Percentiles rank a stretch among this genome's conserved stretches.
Evolutionary conservation across 2,888 invertebrate species (phyloP).

Genomic region (Syrista parreyssii): DNA sequence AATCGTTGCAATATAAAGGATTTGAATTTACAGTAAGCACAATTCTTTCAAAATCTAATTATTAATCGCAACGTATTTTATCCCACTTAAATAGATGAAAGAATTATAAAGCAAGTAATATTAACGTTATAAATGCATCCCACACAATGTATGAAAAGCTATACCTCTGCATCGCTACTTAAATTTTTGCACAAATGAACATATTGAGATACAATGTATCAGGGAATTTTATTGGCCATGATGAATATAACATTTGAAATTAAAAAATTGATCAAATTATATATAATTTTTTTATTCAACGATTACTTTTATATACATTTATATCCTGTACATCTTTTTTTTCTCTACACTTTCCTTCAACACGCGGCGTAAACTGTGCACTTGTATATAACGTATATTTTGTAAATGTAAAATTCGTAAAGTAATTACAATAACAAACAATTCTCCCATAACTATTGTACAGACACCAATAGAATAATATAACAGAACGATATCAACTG

Average conservation of each 20-base stretch:
- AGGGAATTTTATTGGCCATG: neutral
- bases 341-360: neutral
- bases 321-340: neutral
- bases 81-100: neutral
- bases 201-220: too few species aligned
- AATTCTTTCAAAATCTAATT: neutral
- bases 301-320: neutral
- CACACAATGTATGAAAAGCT: too few species aligned
- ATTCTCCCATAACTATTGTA: constrained; percentile 1
- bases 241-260: neutral
- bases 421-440: constrained; percentile 4
- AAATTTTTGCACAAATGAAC: too few species aligned
- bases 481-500: neutral
- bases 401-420: constrained; percentile 1
- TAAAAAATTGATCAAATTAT: neutral
- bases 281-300: constrained; percentile 3
- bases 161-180: too few species aligned
- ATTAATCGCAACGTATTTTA: neutral
- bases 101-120: too few species aligned
- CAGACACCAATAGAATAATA: neutral
- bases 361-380: constrained; percentile 13
- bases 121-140: neutral
- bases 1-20: neutral
- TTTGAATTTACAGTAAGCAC: neutral
- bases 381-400: constrained; percentile 5